These are phyloP conservation scores for Mormoops blainvillei DNA, from an alignment of 2,113 vertebrate genomes.

Conservation along the genomic window DNA sequence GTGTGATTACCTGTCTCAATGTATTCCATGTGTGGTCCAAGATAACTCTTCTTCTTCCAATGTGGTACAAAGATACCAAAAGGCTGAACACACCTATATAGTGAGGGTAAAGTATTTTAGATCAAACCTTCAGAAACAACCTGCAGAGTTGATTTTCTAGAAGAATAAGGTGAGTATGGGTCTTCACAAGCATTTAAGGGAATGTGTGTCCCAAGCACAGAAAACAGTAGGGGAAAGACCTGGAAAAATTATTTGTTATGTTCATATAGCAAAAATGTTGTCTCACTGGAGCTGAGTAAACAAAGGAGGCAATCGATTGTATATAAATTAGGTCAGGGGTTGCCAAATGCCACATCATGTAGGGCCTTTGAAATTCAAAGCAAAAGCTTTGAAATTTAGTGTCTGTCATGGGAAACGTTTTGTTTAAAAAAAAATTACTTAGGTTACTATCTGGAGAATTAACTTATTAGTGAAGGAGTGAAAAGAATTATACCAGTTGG, in stretches of 20 bases:
- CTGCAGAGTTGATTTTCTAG: background rate
- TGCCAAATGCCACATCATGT: background rate
- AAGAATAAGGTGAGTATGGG: background rate
- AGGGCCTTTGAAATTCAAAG: background rate
- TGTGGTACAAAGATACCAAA: too few species aligned
- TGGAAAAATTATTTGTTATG: background rate
- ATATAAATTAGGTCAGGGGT: background rate
- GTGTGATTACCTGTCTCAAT: too few species aligned
- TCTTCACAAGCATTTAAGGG: background rate
- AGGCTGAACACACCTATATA: too few species aligned
- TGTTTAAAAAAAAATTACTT: background rate
- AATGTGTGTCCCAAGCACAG: background rate
- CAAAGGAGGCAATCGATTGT: background rate
- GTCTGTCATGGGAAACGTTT: background rate
- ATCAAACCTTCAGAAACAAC: background rate
- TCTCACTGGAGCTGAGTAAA: background rate
- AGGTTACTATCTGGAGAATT: background rate
- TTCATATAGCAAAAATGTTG: background rate
- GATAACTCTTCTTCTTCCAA: too few species aligned
- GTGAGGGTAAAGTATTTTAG: background rate
- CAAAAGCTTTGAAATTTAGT: background rate
- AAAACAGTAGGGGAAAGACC: background rate
- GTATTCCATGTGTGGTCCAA: too few species aligned
- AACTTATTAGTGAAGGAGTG: background rate
- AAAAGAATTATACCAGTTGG: background rate